Base-by-base conservation (phyloP, 2,888 invertebrate genomes). In the Phasia obesa region DNA sequence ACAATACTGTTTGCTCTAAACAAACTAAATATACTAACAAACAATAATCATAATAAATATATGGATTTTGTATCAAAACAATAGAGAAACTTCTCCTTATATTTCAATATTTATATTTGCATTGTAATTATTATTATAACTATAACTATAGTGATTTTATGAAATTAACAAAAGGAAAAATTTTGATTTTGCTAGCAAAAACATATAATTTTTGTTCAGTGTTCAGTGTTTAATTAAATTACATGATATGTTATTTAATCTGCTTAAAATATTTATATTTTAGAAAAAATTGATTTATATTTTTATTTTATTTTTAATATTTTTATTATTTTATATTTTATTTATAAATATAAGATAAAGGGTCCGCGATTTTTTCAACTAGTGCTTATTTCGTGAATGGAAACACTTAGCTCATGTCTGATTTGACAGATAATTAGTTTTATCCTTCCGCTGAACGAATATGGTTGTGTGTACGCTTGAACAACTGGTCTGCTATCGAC, bases 1-100 rank as follows among this genome's bases (percentile, higher is more conserved):
- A 71, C 64, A 78, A 77, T 70, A 25, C 25, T 62, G 23, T 77
- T 60, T 76, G 59, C 42, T 51, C 51, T 27, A 55, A n/a, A 38
- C 49, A 49, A 60, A 69, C 31, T 57, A 31, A 42, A 38, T 35
- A 57, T 57, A 35, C 47, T 59, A 75, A 62, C 59, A 60, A 55
- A 71, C 71, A 53, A 27, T 60, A 71, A 60, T 67, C 35, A 25
- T 38, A 11, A 49, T 23, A 53, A 13, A 42, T 23, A 60, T 17
- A 38, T 55, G 42, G 5, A 57, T 51, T 23, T 57, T 51, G 31
- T 51, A 23, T 53, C 11, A n/a, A 21, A 35, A 47, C 35, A 31
- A 62, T 31, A 44, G 53, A 15, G 23, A 27, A 71, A 23, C 31
- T 11, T 51, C 19, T 44, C n/a, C 42, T 17, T 53, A 42, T 7